Evolutionary conservation across 2,113 vertebrate genomes (phyloP), one percentile per base, ranked within the genome.

Genomic region (Propithecus coquereli): DNA sequence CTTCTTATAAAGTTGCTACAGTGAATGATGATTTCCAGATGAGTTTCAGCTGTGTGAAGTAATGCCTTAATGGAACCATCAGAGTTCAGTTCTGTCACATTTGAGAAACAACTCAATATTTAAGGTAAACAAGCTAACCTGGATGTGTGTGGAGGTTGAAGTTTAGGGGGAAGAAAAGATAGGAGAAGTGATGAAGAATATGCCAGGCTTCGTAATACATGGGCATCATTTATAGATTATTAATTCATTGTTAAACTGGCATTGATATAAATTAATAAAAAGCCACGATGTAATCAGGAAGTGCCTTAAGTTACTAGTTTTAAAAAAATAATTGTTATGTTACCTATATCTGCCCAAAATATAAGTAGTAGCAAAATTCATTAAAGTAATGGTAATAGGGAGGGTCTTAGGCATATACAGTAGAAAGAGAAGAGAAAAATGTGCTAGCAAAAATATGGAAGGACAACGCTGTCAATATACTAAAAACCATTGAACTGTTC

Each of bases 231-330:
- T 61, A 66, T 10, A 50, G 27, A 65, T 22, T 66, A 91, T 52
- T 54, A 70, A 91, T 57, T 93, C 47, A 87, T 30, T 61, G 52
- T 86, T 73, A 94, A 82, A 94, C 76, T 5, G 2, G 47, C 47
- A 93, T 20, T 88, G 73, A 71, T n/a, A 76, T 20, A 68, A 95
- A 89, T 88, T 90, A 95, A 86, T 57, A 59, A 90, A 89, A 97
- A 79, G 37, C 40, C 47, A 87, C 6, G 37, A 52, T 87, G 47
- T 79, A 84, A 94, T 79, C 57, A 90, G 52, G 34, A 86, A 94
- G 83, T 66, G 3, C 9, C 52, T 65, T 84, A 76, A 87, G 43
- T 94, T 40, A 50, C 14, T 52, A 61, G 34, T 57, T 90, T 82
- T 57, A 54, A 77, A 76, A 76, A 76, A 50, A 4, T 9, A 8